These are phyloP conservation scores for Leucoma salicis DNA, from an alignment of 2,888 invertebrate species.

Conservation along the genomic window DNA sequence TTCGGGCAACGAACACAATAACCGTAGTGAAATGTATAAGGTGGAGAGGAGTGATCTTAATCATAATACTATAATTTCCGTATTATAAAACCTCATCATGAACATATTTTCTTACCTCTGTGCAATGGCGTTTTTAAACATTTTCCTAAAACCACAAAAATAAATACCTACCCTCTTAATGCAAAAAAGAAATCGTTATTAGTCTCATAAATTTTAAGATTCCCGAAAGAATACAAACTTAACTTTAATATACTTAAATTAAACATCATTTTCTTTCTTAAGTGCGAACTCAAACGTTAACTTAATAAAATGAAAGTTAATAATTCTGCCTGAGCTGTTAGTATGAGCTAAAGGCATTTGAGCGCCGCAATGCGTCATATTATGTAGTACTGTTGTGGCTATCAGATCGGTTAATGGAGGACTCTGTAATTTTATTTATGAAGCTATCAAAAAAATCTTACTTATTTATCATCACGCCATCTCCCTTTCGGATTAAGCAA, in stretches of 20 bases:
- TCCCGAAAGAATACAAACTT: not conserved
- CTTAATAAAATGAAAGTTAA: not conserved
- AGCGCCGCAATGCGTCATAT: slow-evolving; percentile 46
- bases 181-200: not conserved
- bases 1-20: too few species aligned
- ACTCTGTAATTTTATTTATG: too few species aligned
- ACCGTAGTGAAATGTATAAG: too few species aligned
- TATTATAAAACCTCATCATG: too few species aligned
- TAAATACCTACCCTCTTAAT: not conserved
- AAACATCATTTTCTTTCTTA: slow-evolving; percentile 6
- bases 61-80: too few species aligned
- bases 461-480: too few species aligned
- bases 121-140: too few species aligned
- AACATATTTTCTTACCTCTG: too few species aligned
- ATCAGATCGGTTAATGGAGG: not conserved
- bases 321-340: not conserved
- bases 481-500: too few species aligned
- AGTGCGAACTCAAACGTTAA: slow-evolving; percentile 17
- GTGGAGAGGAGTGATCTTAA: too few species aligned
- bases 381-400: slow-evolving; percentile 1
- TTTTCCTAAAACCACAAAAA: not conserved
- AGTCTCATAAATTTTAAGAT: not conserved
- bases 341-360: slow-evolving; percentile 23
- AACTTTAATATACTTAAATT: not conserved
- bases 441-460: too few species aligned